phyloP scores from a whole-genome alignment of 2,888 invertebrate species.

The Cylloceria caligata region DNA sequence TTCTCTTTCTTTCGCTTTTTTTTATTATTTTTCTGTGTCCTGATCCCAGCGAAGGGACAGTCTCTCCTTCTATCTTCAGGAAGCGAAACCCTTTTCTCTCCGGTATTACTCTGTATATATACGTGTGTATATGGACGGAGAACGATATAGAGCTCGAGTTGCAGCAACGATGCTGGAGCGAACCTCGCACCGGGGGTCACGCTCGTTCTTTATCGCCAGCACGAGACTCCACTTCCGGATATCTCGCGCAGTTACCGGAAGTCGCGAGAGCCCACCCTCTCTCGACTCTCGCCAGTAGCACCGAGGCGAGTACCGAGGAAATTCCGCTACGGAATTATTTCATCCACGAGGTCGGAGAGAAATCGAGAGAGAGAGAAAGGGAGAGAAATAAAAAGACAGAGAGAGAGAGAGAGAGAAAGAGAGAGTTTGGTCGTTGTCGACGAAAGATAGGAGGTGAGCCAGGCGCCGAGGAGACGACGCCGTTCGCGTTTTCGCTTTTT shows the following conservation, averaged over 20 bases:
- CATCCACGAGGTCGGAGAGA: slow-evolving; percentile 47
- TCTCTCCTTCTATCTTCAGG: neutral
- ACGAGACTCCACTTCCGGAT: slow-evolving; percentile 66
- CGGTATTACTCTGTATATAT: neutral
- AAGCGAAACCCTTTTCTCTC: slow-evolving; percentile 28
- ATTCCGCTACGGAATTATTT: slow-evolving; percentile 63
- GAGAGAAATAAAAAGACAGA: slow-evolving; percentile 48
- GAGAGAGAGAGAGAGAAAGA: slow-evolving; percentile 4
- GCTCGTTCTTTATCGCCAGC: slow-evolving; percentile 66
- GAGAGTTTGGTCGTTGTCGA: slow-evolving; percentile 63
- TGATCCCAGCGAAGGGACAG: neutral
- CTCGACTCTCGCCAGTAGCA: slow-evolving; percentile 13
- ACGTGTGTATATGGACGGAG: neutral
- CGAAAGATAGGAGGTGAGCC: slow-evolving; percentile 64
- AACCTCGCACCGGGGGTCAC: slow-evolving; percentile 46
- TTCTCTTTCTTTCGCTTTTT: slow-evolving; percentile 6
- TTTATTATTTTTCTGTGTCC: slow-evolving; percentile 19
- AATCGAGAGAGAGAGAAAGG: slow-evolving; percentile 35
- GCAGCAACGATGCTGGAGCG: slow-evolving; percentile 9
- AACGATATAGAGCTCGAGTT: slow-evolving; percentile 24
- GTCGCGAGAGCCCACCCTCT: slow-evolving; percentile 34
- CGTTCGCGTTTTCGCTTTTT: slow-evolving; percentile 78
- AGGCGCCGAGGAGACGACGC: slow-evolving; percentile 80
- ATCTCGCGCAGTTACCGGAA: slow-evolving; percentile 66
- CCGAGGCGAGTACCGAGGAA: slow-evolving; percentile 34